Evolutionary conservation across 1,140 invertebrate species (phyloP).

Genomic region (Akabosia matsudoensis): DNA sequence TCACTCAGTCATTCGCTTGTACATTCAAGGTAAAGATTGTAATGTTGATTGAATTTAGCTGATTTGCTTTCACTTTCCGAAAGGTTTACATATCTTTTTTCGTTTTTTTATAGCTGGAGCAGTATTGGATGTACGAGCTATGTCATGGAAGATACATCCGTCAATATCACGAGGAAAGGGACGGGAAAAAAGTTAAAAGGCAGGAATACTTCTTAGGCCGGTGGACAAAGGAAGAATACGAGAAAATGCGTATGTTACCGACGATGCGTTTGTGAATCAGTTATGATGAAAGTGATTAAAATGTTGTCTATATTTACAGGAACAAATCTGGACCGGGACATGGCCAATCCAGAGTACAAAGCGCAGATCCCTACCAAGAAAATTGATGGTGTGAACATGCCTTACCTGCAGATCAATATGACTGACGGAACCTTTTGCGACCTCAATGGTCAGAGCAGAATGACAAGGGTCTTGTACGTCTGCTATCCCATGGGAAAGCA

Average conservation of each 20-base stretch:
- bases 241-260: slow-evolving; percentile 52
- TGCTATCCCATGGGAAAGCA: slow-evolving; percentile 82
- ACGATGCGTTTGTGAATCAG: background rate
- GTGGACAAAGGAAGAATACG: slow-evolving; percentile 60
- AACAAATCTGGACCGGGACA: slow-evolving; percentile 38
- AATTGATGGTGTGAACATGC: slow-evolving; percentile 79
- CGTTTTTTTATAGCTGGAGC: slow-evolving; percentile 66
- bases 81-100: slow-evolving; percentile 27
- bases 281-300: background rate
- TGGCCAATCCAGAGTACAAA: slow-evolving; percentile 38
- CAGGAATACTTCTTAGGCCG: slow-evolving; percentile 79
- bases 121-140: slow-evolving; percentile 96
- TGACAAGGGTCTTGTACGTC: slow-evolving; percentile 72
- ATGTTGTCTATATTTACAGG: slow-evolving; percentile 2
- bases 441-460: slow-evolving; percentile 74
- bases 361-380: slow-evolving; percentile 60
- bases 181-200: slow-evolving; percentile 73
- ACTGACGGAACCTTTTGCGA: slow-evolving; percentile 81
- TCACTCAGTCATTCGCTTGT: slow-evolving; percentile 65
- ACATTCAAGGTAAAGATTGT: slow-evolving; percentile 71
- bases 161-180: slow-evolving; percentile 93
- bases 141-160: slow-evolving; percentile 85
- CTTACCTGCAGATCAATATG: slow-evolving; percentile 71
- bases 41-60: background rate
- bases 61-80: no score